Conservation (phyloP, 2,797 vertebrate species). For the Ciconia nigra region DNA sequence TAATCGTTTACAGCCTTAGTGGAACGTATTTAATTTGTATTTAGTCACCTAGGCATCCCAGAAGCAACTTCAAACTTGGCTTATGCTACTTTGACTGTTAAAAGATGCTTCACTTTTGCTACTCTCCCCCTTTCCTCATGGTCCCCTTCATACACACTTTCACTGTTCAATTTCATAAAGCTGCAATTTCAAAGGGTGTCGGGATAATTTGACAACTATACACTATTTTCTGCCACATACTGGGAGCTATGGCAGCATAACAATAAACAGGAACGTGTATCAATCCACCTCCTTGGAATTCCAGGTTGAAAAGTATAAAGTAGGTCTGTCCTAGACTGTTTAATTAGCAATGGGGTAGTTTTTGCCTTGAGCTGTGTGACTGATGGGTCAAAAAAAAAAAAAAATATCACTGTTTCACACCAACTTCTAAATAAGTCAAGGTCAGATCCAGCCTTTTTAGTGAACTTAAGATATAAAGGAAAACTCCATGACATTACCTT, state of each 20-base stretch:
- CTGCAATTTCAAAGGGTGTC: neutral
- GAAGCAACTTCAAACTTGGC: neutral
- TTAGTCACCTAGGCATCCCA: neutral
- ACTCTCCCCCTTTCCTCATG: accelerated
- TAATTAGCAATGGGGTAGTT: neutral
- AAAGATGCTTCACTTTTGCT: neutral
- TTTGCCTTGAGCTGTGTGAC: neutral
- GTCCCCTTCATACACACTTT: neutral
- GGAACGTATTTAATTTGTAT: neutral
- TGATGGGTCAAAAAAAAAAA: neutral
- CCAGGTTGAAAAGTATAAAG: neutral
- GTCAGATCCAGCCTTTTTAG: neutral
- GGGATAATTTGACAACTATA: neutral
- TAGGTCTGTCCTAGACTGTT: neutral
- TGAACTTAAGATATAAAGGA: neutral
- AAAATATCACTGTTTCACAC: neutral
- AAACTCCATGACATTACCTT: neutral
- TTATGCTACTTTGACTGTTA: neutral
- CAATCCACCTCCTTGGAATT: neutral
- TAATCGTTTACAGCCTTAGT: too few relatives aligned
- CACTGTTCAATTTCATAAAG: neutral
- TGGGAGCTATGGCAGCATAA: neutral
- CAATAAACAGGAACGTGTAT: accelerated
- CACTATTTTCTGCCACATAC: accelerated
- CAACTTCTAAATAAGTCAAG: neutral